Evolutionary conservation across 2,113 vertebrate genomes (phyloP), one percentile per base, ranked within the genome.

Genomic region (Pseudopodoces humilis): DNA sequence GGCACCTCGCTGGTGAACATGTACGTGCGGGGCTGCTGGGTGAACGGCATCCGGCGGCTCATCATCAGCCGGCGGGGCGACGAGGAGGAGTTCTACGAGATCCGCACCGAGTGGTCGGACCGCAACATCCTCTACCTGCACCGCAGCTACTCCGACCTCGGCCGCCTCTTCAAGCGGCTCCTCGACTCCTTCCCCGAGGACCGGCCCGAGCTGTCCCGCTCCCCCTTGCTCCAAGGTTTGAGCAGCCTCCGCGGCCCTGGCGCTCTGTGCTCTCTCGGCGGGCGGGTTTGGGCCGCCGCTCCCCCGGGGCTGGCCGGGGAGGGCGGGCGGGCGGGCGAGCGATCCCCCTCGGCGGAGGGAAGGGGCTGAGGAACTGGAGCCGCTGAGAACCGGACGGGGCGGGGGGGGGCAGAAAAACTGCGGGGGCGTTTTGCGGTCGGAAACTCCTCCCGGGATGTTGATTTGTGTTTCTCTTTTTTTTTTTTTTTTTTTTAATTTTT

Each of bases 1-100:
- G 99, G 99, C 93, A 99, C 99, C 62, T 99, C 99, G 84, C 98
- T 99, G 95, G 99, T 99, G 97, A 99, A 99, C 98, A 99, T 99
- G 99, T 99, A 98, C 94, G 99, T 99, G 92, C 98, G 98, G 94
- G 99, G 98, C 97, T 99, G 99, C 97, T 99, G 99, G 99, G 99
- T 99, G 88, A 99, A 99, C 98, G 99, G 99, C 37, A 97, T 99
- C 96, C 98, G 99, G 77, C 95, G 99, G 59, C 99, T 99, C 82
- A 98, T 99, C 95, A 98, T 99, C 96, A 99, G 97, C 97, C 98
- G 98, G 84, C 97, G 96, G 94, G 99, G 99, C 10, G 98, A 99
- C 96, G 99, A 99, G 97, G 99, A 99, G 97, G 99, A 99, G 92
- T 99, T 99, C 76, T 99, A 98, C 97, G 99, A 99, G 98, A 99